These are phyloP conservation scores for Azemiops feae DNA, from an alignment of 2,113 vertebrate genomes.

Conservation along the genomic window DNA sequence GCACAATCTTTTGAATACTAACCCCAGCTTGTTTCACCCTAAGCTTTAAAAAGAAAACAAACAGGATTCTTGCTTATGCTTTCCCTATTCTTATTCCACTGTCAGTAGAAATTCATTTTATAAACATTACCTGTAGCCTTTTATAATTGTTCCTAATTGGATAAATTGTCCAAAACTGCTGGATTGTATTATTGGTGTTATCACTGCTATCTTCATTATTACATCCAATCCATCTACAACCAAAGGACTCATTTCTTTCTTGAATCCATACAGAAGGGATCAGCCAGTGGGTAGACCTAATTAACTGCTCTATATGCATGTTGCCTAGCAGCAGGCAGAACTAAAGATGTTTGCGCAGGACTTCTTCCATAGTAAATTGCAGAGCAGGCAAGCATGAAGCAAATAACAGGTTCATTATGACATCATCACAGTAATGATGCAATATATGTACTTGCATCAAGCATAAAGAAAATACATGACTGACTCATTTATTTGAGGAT, in stretches of 20 bases:
- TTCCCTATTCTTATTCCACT: not conserved
- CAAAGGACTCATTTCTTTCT: not conserved
- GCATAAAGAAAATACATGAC: not conserved
- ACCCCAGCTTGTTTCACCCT: slow-evolving; percentile 70
- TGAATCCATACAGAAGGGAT: not conserved
- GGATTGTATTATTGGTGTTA: not conserved
- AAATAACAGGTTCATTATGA: not conserved
- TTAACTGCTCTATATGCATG: not conserved
- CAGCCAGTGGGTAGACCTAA: not conserved
- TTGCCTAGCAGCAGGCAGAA: not conserved
- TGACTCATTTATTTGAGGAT: not conserved
- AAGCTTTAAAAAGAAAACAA: slow-evolving; percentile 60
- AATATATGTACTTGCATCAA: not conserved
- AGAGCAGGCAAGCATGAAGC: not conserved
- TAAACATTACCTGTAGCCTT: not conserved
- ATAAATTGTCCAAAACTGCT: not conserved
- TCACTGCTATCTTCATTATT: not conserved
- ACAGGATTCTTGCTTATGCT: not conserved
- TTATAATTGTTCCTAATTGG: not conserved
- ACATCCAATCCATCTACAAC: not conserved
- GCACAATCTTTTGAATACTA: slow-evolving; percentile 75
- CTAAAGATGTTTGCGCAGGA: not conserved
- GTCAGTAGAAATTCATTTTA: not conserved
- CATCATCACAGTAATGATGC: not conserved
- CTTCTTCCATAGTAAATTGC: not conserved